phyloP scores from a whole-genome alignment of 2,888 invertebrate species.

The Laspeyria flexula region DNA sequence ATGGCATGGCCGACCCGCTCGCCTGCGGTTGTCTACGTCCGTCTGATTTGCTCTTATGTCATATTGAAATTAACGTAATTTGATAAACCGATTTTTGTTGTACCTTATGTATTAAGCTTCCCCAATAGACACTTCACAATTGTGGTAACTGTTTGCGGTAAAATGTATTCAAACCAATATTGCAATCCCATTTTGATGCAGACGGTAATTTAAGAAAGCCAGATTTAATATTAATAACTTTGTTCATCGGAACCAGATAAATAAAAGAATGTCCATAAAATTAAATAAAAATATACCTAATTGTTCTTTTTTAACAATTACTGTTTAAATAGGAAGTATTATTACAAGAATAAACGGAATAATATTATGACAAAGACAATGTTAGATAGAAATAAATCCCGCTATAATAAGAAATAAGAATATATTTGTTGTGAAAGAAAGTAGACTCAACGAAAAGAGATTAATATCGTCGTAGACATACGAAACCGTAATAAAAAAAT shows the following conservation, averaged over 20 bases:
- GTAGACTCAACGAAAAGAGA: slow-evolving; percentile 39
- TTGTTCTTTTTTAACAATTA: too few species aligned
- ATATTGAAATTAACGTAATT: slow-evolving; percentile 38
- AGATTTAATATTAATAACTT: too few species aligned
- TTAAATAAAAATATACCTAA: too few species aligned
- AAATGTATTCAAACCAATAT: not conserved
- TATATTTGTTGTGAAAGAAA: slow-evolving; percentile 26
- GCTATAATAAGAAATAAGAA: slow-evolving; percentile 19
- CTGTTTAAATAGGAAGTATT: too few species aligned
- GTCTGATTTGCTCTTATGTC: slow-evolving; percentile 46
- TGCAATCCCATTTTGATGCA: not conserved
- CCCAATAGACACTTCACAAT: not conserved
- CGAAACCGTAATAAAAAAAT: slow-evolving; percentile 69
- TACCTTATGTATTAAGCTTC: not conserved
- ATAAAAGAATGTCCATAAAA: too few species aligned
- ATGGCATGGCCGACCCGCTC: slow-evolving; percentile 45
- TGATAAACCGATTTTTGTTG: slow-evolving; percentile 11
- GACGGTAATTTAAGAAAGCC: not conserved
- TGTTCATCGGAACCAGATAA: too few species aligned
- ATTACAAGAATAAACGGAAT: not conserved
- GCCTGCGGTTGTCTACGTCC: slow-evolving; percentile 67
- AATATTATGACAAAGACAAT: slow-evolving; percentile 17
- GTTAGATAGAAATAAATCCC: slow-evolving; percentile 19
- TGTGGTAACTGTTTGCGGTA: not conserved
- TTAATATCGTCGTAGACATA: slow-evolving; percentile 59